Evolutionary conservation across 2,113 vertebrate species (phyloP).

Genomic region (Geothlypis trichas): DNA sequence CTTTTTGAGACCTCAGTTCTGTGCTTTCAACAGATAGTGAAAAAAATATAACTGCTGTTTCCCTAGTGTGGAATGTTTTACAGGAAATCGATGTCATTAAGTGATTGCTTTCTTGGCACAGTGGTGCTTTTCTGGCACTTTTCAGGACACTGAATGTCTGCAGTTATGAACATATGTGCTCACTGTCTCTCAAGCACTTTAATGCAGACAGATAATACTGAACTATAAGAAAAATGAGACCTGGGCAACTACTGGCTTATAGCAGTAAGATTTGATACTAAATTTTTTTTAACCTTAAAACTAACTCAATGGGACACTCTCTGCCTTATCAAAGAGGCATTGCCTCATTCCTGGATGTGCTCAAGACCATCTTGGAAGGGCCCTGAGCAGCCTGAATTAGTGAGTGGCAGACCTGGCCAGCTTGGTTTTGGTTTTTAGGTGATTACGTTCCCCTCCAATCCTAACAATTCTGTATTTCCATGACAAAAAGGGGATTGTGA

Average conservation of each 20-base stretch:
- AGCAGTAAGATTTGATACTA: background rate
- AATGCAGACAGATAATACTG: background rate
- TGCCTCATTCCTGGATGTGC: rapidly evolving
- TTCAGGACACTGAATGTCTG: background rate
- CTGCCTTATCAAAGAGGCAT: background rate
- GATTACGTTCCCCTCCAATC: background rate
- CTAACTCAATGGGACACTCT: rapidly evolving
- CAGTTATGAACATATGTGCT: background rate
- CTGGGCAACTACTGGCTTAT: background rate
- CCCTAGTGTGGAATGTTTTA: background rate
- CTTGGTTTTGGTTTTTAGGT: background rate
- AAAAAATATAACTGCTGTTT: background rate
- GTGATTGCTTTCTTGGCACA: background rate
- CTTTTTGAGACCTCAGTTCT: background rate
- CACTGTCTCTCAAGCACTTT: background rate
- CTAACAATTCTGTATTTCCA: background rate
- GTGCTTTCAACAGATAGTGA: background rate
- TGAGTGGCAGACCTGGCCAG: background rate
- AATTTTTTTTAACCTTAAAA: background rate
- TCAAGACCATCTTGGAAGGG: background rate
- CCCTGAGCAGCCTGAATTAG: background rate
- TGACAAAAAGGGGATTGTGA: background rate
- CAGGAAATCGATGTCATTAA: background rate
- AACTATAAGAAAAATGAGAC: background rate
- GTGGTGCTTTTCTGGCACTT: background rate